Conservation (phyloP, 2,888 invertebrate species). For the Drosophila subsilvestris region DNA sequence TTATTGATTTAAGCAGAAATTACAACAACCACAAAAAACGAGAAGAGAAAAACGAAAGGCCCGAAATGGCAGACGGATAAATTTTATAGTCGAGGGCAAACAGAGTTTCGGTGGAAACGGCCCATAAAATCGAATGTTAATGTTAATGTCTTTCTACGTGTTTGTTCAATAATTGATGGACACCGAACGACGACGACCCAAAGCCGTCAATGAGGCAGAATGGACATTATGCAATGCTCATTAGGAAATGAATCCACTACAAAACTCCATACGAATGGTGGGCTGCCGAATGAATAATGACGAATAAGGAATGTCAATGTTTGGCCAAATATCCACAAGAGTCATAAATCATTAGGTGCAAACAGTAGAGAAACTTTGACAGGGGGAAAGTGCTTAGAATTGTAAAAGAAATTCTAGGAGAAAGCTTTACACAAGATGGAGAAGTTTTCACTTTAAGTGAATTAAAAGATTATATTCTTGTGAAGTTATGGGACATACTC, state of each 20-base stretch:
- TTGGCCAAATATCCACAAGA: conserved; percentile 5
- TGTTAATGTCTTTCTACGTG: conserved; percentile 22
- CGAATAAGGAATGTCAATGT: conserved; percentile 21
- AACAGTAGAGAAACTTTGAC: neutral
- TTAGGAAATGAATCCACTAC: conserved; percentile 8
- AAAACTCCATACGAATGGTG: conserved; percentile 7
- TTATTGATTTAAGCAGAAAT: conserved; percentile 51
- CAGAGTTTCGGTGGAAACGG: conserved; percentile 9
- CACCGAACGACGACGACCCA: neutral
- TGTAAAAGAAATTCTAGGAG: neutral
- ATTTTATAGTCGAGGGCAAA: conserved; percentile 31
- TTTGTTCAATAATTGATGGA: conserved; percentile 35
- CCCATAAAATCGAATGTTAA: conserved; percentile 35
- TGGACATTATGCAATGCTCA: conserved; percentile 21
- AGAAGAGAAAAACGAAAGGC: conserved; percentile 12
- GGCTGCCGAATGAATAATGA: conserved; percentile 8
- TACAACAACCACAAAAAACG: neutral
- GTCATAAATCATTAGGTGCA: neutral
- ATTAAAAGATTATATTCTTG: no score
- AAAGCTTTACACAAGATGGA: neutral
- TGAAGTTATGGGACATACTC: neutral
- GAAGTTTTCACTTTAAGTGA: neutral
- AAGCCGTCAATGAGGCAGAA: neutral
- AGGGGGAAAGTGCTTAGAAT: neutral
- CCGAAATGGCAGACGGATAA: conserved; percentile 40